Evolutionary conservation across 2,113 vertebrate species (phyloP).

Genomic region (Anoplopoma fimbria): DNA sequence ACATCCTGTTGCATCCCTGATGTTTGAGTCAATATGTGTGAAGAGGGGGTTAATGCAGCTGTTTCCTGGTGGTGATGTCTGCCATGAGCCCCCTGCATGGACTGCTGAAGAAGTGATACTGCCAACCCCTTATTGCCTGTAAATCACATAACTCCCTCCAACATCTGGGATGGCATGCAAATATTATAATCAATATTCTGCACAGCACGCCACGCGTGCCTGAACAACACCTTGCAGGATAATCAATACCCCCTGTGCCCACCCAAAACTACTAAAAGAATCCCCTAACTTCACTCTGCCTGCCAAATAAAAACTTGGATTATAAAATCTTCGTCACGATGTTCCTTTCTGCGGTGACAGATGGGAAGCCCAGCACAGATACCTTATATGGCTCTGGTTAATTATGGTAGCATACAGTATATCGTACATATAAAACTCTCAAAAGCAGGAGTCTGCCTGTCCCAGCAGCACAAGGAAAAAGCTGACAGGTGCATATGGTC

Average conservation of each 20-base stretch:
- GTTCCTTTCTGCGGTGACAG: slow-evolving; percentile 33
- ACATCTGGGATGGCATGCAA: slow-evolving; percentile 67
- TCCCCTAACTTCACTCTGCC: background rate
- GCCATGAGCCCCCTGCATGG: background rate
- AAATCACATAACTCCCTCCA: slow-evolving; percentile 60
- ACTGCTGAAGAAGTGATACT: slow-evolving; percentile 44
- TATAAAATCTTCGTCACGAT: slow-evolving; percentile 23
- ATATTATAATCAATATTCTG: slow-evolving; percentile 64
- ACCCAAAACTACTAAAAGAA: slow-evolving; percentile 1
- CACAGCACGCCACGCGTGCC: slow-evolving; percentile 26
- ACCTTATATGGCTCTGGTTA: slow-evolving; percentile 26
- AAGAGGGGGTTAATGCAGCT: background rate
- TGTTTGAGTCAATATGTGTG: background rate
- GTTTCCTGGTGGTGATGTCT: background rate
- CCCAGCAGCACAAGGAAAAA: slow-evolving; percentile 24
- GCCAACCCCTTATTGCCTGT: slow-evolving; percentile 31
- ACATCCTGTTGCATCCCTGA: background rate
- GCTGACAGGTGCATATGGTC: slow-evolving; percentile 52
- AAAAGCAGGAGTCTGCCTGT: slow-evolving; percentile 1
- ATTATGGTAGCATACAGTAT: slow-evolving; percentile 42
- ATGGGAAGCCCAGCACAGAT: slow-evolving; percentile 18
- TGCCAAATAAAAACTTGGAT: slow-evolving; percentile 25
- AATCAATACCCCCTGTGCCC: slow-evolving; percentile 24
- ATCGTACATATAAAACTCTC: slow-evolving; percentile 51
- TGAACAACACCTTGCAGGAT: slow-evolving; percentile 42